Conservation (phyloP, 2,113 vertebrate species). For the Lasiurus borealis region DNA sequence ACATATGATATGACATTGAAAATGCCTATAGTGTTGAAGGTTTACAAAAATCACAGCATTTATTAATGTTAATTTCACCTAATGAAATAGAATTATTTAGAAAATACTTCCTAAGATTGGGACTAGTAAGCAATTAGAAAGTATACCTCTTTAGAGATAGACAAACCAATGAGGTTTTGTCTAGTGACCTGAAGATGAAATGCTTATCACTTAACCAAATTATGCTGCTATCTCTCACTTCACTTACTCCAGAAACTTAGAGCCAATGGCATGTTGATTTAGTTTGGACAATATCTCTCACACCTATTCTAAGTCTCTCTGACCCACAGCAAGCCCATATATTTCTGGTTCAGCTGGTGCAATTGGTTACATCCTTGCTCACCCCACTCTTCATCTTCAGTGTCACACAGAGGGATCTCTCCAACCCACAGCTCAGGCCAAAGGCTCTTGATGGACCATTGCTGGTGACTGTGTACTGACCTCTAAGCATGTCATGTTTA, state of each 20-base stretch:
- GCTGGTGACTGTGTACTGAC: not conserved
- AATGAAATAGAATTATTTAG: not conserved
- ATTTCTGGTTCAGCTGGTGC: not conserved
- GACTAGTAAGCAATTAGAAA: not conserved
- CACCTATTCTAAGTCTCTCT: not conserved
- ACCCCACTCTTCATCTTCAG: not conserved
- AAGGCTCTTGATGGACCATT: not conserved
- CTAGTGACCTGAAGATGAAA: not conserved
- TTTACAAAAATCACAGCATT: not conserved
- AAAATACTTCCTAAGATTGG: not conserved
- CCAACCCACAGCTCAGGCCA: not conserved
- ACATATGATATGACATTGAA: not conserved
- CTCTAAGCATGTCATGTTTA: not conserved
- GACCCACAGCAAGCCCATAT: not conserved
- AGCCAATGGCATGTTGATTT: not conserved
- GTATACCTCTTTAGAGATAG: not conserved
- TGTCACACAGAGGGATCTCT: not conserved
- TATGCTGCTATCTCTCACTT: not conserved
- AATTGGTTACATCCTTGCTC: not conserved
- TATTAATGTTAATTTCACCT: not conserved
- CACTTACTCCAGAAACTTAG: not conserved
- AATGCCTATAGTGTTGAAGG: not conserved
- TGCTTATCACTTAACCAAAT: not conserved
- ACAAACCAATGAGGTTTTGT: not conserved
- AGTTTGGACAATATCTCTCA: not conserved